Evolutionary conservation across 2,888 invertebrate species (phyloP).

Genomic region (Amblyteles armatorius): DNA sequence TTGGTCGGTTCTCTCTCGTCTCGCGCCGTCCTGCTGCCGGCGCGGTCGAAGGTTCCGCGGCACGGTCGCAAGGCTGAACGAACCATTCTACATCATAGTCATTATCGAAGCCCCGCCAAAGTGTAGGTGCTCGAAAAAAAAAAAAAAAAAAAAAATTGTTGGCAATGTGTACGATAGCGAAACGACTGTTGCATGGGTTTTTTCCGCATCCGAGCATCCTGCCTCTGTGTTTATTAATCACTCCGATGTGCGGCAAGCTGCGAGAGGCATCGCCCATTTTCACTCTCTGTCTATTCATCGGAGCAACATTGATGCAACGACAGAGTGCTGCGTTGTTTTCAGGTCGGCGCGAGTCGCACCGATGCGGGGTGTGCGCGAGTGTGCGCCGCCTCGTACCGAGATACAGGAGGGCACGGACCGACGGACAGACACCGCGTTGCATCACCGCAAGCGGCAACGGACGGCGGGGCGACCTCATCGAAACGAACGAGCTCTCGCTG

Average conservation of each 20-base stretch:
- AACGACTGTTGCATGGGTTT: constrained; percentile 34
- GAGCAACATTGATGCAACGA: constrained; percentile 59
- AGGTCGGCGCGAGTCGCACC: background rate
- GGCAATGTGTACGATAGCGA: constrained; percentile 2
- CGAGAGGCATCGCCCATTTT: constrained; percentile 40
- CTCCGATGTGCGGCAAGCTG: constrained; percentile 16
- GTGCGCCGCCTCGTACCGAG: background rate
- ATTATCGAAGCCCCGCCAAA: background rate
- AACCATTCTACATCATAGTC: constrained; percentile 9
- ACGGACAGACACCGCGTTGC: constrained; percentile 38
- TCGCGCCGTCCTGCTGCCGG: background rate
- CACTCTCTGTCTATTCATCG: constrained; percentile 55
- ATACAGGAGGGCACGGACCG: constrained; percentile 6
- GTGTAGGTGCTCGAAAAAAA: background rate
- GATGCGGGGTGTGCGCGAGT: background rate
- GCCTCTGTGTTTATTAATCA: constrained; percentile 47
- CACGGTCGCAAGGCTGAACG: background rate
- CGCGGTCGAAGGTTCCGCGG: background rate
- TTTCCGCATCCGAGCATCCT: background rate
- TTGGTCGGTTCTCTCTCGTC: background rate
- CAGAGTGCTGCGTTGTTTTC: constrained; percentile 51
- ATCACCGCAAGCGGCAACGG: constrained; percentile 42
- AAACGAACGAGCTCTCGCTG: constrained; percentile 44
- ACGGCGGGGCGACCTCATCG: constrained; percentile 43
- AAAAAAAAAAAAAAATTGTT: background rate